Evolutionary conservation across 2,888 invertebrate genomes (phyloP), one percentile per base, ranked within the genome.

Genomic region (Hyalella azteca): DNA sequence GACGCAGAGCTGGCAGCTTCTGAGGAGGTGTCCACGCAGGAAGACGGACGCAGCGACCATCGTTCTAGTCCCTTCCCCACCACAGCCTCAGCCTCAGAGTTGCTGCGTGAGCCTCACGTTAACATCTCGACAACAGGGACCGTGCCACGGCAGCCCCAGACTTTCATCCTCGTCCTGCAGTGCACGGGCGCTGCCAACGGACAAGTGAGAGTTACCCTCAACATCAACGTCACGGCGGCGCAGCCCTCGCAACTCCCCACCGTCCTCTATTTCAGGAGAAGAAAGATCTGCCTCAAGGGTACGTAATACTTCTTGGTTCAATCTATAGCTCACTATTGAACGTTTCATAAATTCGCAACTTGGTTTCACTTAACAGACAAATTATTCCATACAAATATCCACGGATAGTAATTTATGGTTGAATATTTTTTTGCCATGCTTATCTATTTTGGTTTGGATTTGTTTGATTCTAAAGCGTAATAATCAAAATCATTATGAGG

Each of bases 171-270:
- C 45, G 77, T 79, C 80, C 75, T 84, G 32, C 84, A 81, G 32
- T 84, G 84, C 78, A 81, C 81, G 22, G 84, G 84, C 2, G 40
- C 59, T 15, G 45, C 32, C 48, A 84, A 78, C 49, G 84, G 81
- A 9, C 81, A 82, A 60, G 82, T 84, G 5, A 79, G 81, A 40
- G 82, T 84, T 36, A 79, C 77, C 45, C 73, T 84, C 40, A 84
- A 84, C 81, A 84, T 84, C 59, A 84, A 84, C 73, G 80, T 84
- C 40, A 84, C 84, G 15, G 81, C 84, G 2, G 73, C 84, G n/a
- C 77, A 82, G 32, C 82, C 84, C n/a, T 73, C 77, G 0, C 75
- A 79, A 45, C 81, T 80, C 7, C 83, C 83, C 59, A 81, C 81
- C 4, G 81, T 81, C 40, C 79, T 83, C 32, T 81, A 81, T 78